A percentile compares a stretch with the other conserved stretches of the same genome.
These are phyloP conservation scores for Sylvietta virens DNA, from an alignment of 2,113 vertebrate species.

Conservation along the genomic window DNA sequence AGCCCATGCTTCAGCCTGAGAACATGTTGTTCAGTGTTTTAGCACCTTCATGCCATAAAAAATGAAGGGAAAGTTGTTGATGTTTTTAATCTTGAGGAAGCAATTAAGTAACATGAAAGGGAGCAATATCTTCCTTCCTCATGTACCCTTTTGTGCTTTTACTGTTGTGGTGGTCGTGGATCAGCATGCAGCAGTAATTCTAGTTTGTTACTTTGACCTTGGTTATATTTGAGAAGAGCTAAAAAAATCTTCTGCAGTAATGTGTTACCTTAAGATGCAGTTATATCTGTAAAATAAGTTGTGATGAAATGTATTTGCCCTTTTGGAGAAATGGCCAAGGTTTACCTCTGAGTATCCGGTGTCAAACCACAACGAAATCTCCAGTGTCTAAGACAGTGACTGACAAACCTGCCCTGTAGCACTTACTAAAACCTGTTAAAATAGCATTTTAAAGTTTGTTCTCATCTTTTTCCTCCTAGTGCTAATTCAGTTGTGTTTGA, in stretches of 20 bases:
- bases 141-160: not conserved
- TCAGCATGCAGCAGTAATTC: accelerated
- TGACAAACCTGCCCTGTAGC: not conserved
- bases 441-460: not conserved
- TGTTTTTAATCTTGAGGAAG: not conserved
- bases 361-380: not conserved
- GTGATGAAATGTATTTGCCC: not conserved
- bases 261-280: not conserved
- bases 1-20: not conserved
- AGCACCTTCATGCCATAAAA: not conserved
- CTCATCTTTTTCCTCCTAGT: not conserved
- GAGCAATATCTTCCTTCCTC: not conserved
- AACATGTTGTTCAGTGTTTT: not conserved
- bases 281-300: not conserved
- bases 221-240: not conserved
- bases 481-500: not conserved
- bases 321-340: not conserved
- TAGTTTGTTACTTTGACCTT: not conserved
- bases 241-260: not conserved
- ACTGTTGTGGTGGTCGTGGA: not conserved
- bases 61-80: not conserved
- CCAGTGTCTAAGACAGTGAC: not conserved
- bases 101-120: not conserved
- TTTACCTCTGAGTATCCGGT: not conserved
- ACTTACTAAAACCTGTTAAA: not conserved